phyloP scores from a whole-genome alignment of 2,797 vertebrate species.

The Sebastes aleutianus region DNA sequence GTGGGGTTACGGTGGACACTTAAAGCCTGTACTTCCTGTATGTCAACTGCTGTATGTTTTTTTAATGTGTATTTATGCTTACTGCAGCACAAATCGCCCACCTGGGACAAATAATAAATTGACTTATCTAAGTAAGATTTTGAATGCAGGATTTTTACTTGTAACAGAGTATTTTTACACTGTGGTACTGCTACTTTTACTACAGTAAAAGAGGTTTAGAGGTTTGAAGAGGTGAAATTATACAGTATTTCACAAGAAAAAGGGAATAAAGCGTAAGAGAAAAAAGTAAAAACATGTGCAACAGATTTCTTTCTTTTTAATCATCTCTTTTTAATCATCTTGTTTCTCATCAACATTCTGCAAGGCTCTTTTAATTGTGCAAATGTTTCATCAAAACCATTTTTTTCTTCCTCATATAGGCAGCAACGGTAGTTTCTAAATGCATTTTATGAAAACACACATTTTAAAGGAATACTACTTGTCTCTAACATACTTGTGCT shows the following conservation, averaged over 20 bases:
- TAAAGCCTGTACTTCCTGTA: too few species aligned
- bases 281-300: background rate
- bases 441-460: background rate
- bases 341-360: background rate
- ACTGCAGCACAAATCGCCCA: too few species aligned
- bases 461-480: background rate
- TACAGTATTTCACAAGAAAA: background rate
- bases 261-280: background rate
- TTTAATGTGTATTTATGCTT: too few species aligned
- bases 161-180: background rate
- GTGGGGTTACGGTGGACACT: too few species aligned
- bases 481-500: background rate
- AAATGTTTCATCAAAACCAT: background rate
- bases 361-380: background rate
- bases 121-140: background rate
- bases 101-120: too few species aligned
- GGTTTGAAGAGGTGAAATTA: background rate
- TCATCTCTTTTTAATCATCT: background rate
- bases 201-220: background rate
- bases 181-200: background rate
- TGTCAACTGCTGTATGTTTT: too few species aligned
- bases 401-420: too few species aligned
- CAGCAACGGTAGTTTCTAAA: background rate
- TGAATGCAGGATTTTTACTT: background rate
- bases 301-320: background rate